Evolutionary conservation across 2,888 invertebrate species (phyloP).

Genomic region (Melieria crassipennis): DNA sequence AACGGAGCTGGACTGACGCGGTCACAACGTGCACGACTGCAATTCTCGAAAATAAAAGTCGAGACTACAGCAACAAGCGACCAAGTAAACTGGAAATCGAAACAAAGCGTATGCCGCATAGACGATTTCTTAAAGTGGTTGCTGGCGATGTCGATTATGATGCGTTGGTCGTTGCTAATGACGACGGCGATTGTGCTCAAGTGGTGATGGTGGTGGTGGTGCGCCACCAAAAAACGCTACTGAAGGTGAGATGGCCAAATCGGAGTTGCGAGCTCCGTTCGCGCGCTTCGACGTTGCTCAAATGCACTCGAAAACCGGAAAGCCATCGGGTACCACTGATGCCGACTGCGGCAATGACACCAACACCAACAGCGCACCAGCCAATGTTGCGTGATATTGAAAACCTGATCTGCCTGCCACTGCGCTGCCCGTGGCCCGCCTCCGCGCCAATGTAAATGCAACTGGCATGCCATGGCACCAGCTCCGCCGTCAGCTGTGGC

Average conservation of each 20-base stretch:
- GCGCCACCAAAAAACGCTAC: neutral
- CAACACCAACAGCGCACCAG: neutral
- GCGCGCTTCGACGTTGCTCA: constrained; percentile 16
- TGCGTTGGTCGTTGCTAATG: no score
- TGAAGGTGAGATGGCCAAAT: neutral
- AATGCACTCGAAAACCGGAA: constrained; percentile 40
- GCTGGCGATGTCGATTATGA: no score
- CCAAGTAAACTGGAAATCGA: no score
- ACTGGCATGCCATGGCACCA: neutral
- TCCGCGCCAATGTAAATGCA: neutral
- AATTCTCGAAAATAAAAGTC: no score
- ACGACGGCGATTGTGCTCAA: no score
- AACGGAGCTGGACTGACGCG: no score
- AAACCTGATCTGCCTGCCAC: constrained; percentile 33
- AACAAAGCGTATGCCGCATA: no score
- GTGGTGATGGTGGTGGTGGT: no score
- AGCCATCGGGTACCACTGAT: neutral
- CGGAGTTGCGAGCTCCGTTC: neutral
- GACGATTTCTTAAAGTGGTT: no score
- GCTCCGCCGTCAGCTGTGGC: neutral
- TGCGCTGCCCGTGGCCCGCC: no score
- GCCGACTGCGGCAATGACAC: neutral
- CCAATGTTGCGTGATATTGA: constrained; percentile 25
- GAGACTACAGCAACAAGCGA: no score
- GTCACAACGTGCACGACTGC: no score